A percentile compares a stretch with the other conserved stretches of the same genome.
These are phyloP conservation scores for Dexiosoma caninum DNA, from an alignment of 2,888 invertebrate species.

Conservation along the genomic window DNA sequence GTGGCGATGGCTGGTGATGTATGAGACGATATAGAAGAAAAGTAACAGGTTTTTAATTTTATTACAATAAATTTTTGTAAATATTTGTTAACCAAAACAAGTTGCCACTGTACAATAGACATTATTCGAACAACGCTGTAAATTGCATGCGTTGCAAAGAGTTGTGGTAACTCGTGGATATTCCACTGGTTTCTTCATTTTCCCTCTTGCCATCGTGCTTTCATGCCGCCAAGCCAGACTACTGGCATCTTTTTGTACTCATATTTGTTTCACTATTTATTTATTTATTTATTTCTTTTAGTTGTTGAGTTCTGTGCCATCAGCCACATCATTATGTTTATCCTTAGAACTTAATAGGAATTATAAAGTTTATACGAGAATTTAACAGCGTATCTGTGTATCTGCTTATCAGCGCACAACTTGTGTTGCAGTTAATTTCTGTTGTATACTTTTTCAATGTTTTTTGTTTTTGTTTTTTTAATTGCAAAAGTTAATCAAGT, in stretches of 20 bases:
- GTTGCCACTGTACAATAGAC: conserved; percentile 6
- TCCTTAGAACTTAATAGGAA: conserved; percentile 26
- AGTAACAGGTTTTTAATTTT: background rate
- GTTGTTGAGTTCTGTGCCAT: conserved; percentile 30
- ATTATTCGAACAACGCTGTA: background rate
- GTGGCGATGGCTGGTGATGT: too few relatives aligned
- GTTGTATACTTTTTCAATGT: conserved; percentile 9
- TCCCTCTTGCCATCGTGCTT: background rate
- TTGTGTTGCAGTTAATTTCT: background rate
- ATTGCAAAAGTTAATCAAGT: conserved; percentile 64
- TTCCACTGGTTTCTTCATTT: background rate
- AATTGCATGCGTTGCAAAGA: conserved; percentile 22
- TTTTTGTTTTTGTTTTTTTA: conserved; percentile 26
- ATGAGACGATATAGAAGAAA: too few relatives aligned
- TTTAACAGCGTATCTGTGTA: conserved; percentile 3
- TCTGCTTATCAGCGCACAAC: conserved; percentile 9
- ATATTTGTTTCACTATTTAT: background rate
- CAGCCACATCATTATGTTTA: conserved; percentile 31
- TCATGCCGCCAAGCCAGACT: background rate
- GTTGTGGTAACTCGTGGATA: conserved; percentile 1
- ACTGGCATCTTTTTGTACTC: background rate
- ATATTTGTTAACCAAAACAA: background rate
- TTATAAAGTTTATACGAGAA: conserved; percentile 19
- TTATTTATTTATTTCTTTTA: too few relatives aligned
- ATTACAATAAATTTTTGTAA: background rate